Percentiles rank a stretch among this genome's conserved stretches.
These are phyloP conservation scores for Trachelus tabidus DNA, from an alignment of 2,888 invertebrate genomes.

Conservation along the genomic window DNA sequence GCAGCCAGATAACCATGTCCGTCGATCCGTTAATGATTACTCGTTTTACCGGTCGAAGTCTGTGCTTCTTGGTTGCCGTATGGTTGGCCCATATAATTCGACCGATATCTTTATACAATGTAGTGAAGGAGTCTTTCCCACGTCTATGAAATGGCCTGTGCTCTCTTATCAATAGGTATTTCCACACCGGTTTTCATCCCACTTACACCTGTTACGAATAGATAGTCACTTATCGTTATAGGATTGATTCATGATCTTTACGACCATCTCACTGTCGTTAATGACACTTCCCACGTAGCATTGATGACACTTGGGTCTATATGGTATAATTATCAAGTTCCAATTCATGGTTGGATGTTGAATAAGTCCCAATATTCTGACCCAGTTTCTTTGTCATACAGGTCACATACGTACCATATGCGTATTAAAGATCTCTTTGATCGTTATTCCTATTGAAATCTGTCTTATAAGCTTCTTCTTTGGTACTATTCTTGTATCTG, in stretches of 20 bases:
- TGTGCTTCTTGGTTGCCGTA: background rate
- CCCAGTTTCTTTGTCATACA: background rate
- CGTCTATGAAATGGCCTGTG: background rate
- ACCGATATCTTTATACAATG: background rate
- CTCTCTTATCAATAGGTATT: background rate
- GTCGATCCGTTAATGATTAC: conserved; percentile 31
- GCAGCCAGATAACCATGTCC: conserved; percentile 26
- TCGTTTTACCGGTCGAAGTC: conserved; percentile 37
- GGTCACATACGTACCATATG: no score
- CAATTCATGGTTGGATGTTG: background rate
- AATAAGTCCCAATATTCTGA: background rate
- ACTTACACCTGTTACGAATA: background rate
- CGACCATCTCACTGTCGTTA: background rate
- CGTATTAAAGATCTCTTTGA: no score
- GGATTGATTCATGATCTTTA: background rate
- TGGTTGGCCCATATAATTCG: background rate
- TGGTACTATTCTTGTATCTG: no score
- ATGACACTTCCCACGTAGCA: background rate
- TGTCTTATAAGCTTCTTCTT: no score
- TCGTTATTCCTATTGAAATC: no score
- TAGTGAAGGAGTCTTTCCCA: background rate
- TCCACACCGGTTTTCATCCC: background rate
- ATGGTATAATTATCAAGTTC: background rate
- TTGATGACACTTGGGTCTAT: background rate
- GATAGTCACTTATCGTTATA: background rate